Evolutionary conservation across 2,888 invertebrate genomes (phyloP), one percentile per base, ranked within the genome.

Genomic region (Brachyptera putata): DNA sequence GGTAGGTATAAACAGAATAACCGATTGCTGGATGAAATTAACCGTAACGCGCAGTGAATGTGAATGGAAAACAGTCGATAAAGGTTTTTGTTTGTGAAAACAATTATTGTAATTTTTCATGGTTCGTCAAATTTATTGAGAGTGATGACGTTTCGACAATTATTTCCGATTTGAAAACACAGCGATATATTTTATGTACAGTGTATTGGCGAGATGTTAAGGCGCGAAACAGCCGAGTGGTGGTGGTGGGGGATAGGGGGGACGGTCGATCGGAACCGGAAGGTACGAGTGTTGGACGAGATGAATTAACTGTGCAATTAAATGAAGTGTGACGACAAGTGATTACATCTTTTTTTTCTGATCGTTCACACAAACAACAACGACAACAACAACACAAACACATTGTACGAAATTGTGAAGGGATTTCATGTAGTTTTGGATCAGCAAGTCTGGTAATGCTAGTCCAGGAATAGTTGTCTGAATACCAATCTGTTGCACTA

Each of bases 21-120:
- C 53, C 53, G 53, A 53, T 53, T 62, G 60, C 57, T 60, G 60
- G 57, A 60, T 60, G 56, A 62, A 62, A 62, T 62, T 60, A 62
- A 56, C 55, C 59, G 57, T 56, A 60, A 62, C 46, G 21, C n/a
- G 21, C 24, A 24, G 24, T 46, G 30, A 58, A 58, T 58, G n/a
- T n/a, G 57, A 60, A 60, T 58, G 16, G 13, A 53, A 46, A 46
- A 53, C 34, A 34, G 34, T 53, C 53, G 21, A 53, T 53, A 34
- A 34, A 53, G 34, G 53, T 16, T 53, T 53, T 53, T 36, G 53
- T 53, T 53, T 53, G 34, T 16, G 34, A 16, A 53, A 53, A 53
- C 53, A 53, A 53, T 63, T 64, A 61, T 62, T 60, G 21, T 24
- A 53, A 53, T 63, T 64, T 64, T 62, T 60, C 62, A 64, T 61